phyloP scores from a whole-genome alignment of 2,113 vertebrate genomes.

The Bos javanicus region DNA sequence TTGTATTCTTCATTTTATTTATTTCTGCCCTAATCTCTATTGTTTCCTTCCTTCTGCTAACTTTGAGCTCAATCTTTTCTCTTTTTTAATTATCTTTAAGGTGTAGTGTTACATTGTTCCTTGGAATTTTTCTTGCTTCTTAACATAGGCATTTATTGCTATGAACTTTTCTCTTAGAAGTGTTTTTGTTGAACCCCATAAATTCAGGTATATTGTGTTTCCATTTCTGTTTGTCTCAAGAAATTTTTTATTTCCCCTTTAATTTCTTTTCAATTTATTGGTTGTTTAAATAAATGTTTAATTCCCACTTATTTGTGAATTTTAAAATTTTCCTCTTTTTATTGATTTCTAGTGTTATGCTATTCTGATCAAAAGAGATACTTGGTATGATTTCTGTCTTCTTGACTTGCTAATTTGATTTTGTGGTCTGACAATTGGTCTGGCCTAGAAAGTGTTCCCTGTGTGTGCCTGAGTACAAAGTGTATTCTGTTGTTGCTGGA shows the following conservation, averaged over 20 bases:
- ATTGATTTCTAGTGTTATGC: neutral
- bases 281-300: neutral
- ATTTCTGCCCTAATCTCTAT: neutral
- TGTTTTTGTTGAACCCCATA: neutral
- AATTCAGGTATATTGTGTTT: neutral
- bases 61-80: neutral
- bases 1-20: neutral
- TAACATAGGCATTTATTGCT: neutral
- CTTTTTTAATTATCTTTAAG: neutral
- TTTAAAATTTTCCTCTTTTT: neutral
- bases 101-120: neutral
- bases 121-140: neutral
- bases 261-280: neutral
- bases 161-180: neutral
- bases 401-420: neutral
- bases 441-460: neutral
- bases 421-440: neutral
- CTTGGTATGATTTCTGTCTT: neutral
- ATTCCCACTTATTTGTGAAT: neutral
- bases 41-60: neutral
- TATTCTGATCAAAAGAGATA: neutral
- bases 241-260: neutral
- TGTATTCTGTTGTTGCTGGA: neutral
- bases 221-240: neutral
- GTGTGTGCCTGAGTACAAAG: neutral